Conservation (phyloP, 2,113 vertebrate species). For the Halcyon malimbica region DNA sequence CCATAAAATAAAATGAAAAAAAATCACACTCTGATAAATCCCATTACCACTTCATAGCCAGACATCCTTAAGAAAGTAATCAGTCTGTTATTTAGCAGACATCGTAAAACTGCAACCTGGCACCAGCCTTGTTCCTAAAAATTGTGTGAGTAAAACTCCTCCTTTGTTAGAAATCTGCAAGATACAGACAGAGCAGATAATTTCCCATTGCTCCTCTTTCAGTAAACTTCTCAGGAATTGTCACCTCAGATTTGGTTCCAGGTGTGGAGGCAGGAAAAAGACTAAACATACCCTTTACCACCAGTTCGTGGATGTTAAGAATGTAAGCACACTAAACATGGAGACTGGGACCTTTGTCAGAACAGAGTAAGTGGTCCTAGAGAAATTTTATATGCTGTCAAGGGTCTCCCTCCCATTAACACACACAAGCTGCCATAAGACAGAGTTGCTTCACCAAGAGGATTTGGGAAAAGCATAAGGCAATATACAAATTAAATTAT, state of each 20-base stretch:
- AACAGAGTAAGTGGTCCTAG: not conserved
- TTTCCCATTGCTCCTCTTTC: not conserved
- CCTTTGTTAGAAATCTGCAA: not conserved
- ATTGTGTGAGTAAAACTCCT: accelerated
- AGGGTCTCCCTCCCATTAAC: not conserved
- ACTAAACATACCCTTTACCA: not conserved
- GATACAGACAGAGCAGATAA: not conserved
- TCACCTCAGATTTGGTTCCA: not conserved
- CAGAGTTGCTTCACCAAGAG: not conserved
- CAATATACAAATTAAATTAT: not conserved
- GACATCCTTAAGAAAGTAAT: not conserved
- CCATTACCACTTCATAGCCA: not conserved
- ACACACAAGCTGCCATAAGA: not conserved
- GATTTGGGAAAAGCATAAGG: not conserved
- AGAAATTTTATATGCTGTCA: not conserved
- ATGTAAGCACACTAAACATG: not conserved
- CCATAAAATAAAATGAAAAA: not conserved
- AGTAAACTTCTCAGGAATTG: not conserved
- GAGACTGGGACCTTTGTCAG: not conserved
- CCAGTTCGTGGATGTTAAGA: not conserved
- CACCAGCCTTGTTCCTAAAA: not conserved
- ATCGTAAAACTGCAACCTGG: not conserved
- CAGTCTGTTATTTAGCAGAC: not conserved
- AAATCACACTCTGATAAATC: not conserved
- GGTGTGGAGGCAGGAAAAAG: not conserved